Evolutionary conservation across 30 jellyfish, hydroid and myxozoan genomes (phyloP).

Genomic region (Mastigias papua): DNA sequence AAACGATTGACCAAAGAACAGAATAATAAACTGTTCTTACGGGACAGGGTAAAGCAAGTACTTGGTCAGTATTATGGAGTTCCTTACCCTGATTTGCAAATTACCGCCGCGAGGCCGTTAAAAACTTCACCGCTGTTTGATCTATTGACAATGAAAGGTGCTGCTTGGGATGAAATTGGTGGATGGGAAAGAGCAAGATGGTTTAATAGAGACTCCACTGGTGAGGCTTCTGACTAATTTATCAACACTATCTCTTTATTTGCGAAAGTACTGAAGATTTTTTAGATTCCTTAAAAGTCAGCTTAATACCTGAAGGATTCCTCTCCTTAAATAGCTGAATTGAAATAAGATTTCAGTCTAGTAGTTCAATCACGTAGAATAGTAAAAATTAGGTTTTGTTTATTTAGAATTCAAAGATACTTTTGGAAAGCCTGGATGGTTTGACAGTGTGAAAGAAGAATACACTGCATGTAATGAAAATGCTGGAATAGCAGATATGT

Average conservation of each 20-base stretch:
- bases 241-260: too few species aligned
- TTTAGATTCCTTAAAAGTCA: too few species aligned
- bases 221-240: slow-evolving; percentile 22
- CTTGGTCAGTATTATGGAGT: slow-evolving; percentile 61
- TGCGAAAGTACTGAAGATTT: too few species aligned
- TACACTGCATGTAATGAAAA: slow-evolving; percentile 53
- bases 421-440: slow-evolving; percentile 92
- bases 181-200: slow-evolving; percentile 88
- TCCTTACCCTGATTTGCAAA: slow-evolving; percentile 57
- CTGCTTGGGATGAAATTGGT: slow-evolving; percentile 76
- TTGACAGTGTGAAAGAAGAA: slow-evolving; percentile 67
- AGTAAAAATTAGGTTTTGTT: too few species aligned
- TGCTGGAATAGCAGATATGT: slow-evolving; percentile 84
- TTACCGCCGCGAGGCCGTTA: slow-evolving; percentile 62
- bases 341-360: too few species aligned
- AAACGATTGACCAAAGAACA: slow-evolving; percentile 67
- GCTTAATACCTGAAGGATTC: too few species aligned
- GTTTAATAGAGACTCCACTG: slow-evolving; percentile 51
- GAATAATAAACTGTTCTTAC: slow-evolving; percentile 75
- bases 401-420: slow-evolving; percentile 33
- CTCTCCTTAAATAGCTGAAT: too few species aligned
- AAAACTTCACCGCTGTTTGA: slow-evolving; percentile 80
- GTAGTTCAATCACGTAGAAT: too few species aligned
- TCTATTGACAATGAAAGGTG: slow-evolving; percentile 68
- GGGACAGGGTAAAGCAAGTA: slow-evolving; percentile 52